Conservation (phyloP, 2,888 invertebrate species). For the Orthosia gracilis region DNA sequence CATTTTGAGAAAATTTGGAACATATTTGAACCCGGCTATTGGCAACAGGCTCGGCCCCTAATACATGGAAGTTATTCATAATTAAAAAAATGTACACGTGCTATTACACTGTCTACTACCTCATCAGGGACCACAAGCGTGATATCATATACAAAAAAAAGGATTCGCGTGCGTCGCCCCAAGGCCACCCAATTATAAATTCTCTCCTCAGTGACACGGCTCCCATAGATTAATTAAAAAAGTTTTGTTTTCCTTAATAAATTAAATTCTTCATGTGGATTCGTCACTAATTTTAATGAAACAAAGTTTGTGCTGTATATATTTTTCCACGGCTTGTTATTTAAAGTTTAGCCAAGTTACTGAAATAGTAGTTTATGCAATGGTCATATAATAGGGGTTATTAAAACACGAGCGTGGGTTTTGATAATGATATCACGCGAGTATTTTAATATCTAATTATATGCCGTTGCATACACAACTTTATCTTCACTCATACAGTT, state of each 20-base stretch:
- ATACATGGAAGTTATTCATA: neutral
- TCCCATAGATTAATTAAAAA: conserved; percentile 45
- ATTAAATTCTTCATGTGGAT: conserved; percentile 14
- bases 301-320: neutral
- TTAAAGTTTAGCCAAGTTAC: conserved; percentile 31
- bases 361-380: no score
- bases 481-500: no score
- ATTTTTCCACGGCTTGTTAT: conserved; percentile 7
- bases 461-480: no score
- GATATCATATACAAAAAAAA: conserved; percentile 17
- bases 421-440: no score
- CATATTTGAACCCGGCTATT: no score
- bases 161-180: neutral
- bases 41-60: neutral
- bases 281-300: conserved; percentile 18
- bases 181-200: conserved; percentile 24
- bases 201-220: neutral
- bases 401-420: no score
- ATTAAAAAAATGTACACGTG: neutral
- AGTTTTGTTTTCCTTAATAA: conserved; percentile 3
- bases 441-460: no score
- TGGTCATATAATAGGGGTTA: no score
- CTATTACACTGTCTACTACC: neutral
- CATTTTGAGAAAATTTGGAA: no score
- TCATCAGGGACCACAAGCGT: neutral